Percentiles rank a stretch among this genome's conserved stretches.
Evolutionary conservation across 2,888 invertebrate genomes (phyloP).

Genomic region (Hypercompe scribonia): DNA sequence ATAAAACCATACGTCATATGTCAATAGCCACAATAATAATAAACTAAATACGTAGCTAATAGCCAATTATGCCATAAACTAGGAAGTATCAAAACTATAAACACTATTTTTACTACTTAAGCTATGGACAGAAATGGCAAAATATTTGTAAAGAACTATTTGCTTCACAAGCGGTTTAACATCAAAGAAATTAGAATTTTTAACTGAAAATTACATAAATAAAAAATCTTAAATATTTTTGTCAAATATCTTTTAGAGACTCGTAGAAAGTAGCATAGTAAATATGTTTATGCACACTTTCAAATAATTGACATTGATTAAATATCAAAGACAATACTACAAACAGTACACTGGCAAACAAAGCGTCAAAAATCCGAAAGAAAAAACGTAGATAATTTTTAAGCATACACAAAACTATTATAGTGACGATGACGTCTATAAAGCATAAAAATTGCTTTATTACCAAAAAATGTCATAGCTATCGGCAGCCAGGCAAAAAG

Average conservation of each 20-base stretch:
- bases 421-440: background rate
- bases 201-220: background rate
- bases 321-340: background rate
- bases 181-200: background rate
- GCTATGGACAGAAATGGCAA: background rate
- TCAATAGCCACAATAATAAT: conserved; percentile 46
- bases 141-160: conserved; percentile 3
- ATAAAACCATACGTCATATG: conserved; percentile 38
- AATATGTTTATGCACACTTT: background rate
- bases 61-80: conserved; percentile 62
- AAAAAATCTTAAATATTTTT: background rate
- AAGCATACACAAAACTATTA: background rate
- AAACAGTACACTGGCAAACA: background rate
- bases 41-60: conserved; percentile 54
- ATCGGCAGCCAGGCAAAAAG: background rate
- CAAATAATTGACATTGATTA: background rate
- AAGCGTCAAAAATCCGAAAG: background rate
- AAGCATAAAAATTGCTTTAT: background rate
- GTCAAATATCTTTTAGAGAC: background rate
- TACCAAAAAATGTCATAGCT: background rate
- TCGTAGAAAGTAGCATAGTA: background rate
- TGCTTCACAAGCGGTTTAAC: background rate
- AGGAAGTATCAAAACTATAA: conserved; percentile 40
- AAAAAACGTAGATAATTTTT: background rate
- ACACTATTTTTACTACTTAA: conserved; percentile 48